Conservation (phyloP, 2,113 vertebrate genomes). For the Buteo buteo region DNA sequence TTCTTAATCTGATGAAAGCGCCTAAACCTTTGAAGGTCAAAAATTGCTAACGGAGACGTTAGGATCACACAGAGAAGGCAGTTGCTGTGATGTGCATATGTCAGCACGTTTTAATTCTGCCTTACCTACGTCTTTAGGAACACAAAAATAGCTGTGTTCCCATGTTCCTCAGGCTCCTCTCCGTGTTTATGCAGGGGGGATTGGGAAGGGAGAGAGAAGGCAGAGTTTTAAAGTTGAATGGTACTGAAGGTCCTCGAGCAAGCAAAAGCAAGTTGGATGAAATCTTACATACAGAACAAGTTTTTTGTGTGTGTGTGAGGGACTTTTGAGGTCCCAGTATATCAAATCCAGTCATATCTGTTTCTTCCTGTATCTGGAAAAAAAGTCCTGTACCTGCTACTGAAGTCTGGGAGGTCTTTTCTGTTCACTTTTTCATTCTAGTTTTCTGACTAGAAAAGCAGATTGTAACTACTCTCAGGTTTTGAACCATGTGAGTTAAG, state of each 20-base stretch:
- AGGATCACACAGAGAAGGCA: not conserved
- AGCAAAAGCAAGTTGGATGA: not conserved
- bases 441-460: not conserved
- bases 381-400: rapidly evolving
- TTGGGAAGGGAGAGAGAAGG: not conserved
- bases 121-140: not conserved
- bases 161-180: rapidly evolving
- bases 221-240: not conserved
- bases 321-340: not conserved
- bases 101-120: not conserved
- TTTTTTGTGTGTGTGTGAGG: too few species aligned
- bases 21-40: not conserved
- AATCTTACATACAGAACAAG: not conserved
- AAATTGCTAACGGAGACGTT: not conserved
- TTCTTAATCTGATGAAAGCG: not conserved
- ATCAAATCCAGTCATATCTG: not conserved
- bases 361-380: not conserved
- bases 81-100: not conserved
- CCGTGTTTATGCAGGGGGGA: not conserved
- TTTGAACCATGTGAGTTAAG: not conserved
- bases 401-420: not conserved
- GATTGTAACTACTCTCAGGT: not conserved
- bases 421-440: not conserved
- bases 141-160: not conserved
- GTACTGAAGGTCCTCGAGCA: not conserved